Evolutionary conservation across 1,140 invertebrate species (phyloP), one percentile per base, ranked within the genome.

Genomic region (Wasmannia auropunctata): DNA sequence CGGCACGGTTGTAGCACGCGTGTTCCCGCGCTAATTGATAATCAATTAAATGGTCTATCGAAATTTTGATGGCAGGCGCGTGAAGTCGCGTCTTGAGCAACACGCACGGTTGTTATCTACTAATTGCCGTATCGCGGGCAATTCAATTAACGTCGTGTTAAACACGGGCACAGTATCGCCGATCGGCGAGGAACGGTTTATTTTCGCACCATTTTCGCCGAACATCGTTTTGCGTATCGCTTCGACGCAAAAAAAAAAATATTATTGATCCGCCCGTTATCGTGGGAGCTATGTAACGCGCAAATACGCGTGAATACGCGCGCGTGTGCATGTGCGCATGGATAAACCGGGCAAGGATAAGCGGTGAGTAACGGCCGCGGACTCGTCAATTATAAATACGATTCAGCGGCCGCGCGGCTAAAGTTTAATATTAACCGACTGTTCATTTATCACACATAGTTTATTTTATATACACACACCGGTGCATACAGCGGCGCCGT

Each of bases 341-440:
- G 49, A 65, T 72, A 34, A 83, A 51, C 63, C 62, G 7, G 63
- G 75, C 76, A 19, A 51, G 51, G 65, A 72, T 88, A 63, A 46
- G 84, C 83, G 76, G 81, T 86, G 87, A 89, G 87, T 89, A 89
- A 89, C 80, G 85, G 70, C 56, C 56, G 63, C 37, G 31, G 46
- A 86, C 80, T 88, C 88, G 88, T 89, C 88, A 89, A 89, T 89
- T 89, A 89, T 89, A 89, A 89, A 89, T 89, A 89, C 74, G 77
- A 89, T 89, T 89, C 79, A 77, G 63, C 56, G 67, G 75, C 65
- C 40, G 70, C 63, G 34, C 56, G 43, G n/a, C 63, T 60, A 70
- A 86, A 89, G 87, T 89, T 89, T 89, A 86, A 88, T 76, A 89
- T 84, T 87, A 89, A 83, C 88, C 77, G 49, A 56, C 84, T 67